Evolutionary conservation across 2,888 invertebrate genomes (phyloP).

Genomic region (Nebria brevicollis): DNA sequence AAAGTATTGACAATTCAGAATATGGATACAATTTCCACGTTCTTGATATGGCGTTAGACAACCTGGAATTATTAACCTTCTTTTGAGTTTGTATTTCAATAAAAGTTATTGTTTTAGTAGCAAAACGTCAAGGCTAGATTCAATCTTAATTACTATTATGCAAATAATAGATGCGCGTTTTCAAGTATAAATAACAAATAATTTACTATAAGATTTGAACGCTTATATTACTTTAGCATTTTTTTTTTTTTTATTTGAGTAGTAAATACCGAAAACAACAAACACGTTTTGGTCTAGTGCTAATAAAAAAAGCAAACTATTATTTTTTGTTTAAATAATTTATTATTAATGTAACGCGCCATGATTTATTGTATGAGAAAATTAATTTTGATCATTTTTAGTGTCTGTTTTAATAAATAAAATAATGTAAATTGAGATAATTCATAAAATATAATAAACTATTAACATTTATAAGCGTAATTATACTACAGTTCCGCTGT

Average conservation of each 20-base stretch:
- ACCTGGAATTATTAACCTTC: conserved; percentile 25
- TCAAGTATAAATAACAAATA: background rate
- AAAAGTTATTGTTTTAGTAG: background rate
- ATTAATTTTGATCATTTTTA: background rate
- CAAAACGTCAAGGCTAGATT: background rate
- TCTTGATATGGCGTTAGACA: conserved; percentile 66
- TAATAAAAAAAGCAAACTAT: background rate
- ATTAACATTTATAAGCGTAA: too few species aligned
- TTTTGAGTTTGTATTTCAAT: too few species aligned
- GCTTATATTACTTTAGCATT: too few species aligned
- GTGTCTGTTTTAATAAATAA: background rate
- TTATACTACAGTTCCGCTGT: too few species aligned
- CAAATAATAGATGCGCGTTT: background rate
- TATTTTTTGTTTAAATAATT: background rate
- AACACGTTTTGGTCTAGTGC: background rate
- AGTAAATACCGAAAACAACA: background rate
- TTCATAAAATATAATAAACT: too few species aligned
- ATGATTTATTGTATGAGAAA: background rate
- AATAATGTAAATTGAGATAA: too few species aligned
- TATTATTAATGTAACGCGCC: background rate
- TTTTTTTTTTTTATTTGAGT: background rate
- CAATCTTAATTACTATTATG: background rate
- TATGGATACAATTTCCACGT: conserved; percentile 66
- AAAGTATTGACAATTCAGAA: conserved; percentile 66
- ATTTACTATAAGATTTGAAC: background rate